Evolutionary conservation across 2,113 vertebrate genomes (phyloP), one percentile per base, ranked within the genome.

Genomic region (Bufo bufo): DNA sequence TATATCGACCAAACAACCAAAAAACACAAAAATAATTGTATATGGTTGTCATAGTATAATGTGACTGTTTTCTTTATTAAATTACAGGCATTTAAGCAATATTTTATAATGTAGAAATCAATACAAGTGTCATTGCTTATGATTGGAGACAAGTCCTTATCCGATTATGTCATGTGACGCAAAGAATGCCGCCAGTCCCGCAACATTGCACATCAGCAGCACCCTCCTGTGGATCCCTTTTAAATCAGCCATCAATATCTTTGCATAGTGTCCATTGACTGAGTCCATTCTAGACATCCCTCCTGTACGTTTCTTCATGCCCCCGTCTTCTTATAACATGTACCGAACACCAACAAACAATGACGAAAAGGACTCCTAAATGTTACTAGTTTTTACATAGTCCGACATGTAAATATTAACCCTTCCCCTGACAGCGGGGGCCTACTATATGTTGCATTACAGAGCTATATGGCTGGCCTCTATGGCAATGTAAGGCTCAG

Each of bases 21-120:
- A 65, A 3, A 58, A 6, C 79, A 33, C 1, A 59, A 33, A 43
- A 59, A 17, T n/a, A 50, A 50, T 6, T 49, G 4, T 11, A 58
- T 75, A 20, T 59, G 7, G 13, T 47, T 19, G 17, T 43, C 50
- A n/a, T 50, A 59, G 79, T 78, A 20, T 49, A 88, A 77, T 50
- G 72, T 88, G 58, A 78, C 65, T 19, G 49, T n/a, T 82, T 65
- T 78, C 49, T 88, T 88, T 88, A 88, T 88, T 88, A 88, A 84
- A 83, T 84, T 84, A 88, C 82, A 84, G 74, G 63, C 61, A 84
- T 84, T 66, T 84, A 88, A 84, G 87, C 87, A 88, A 61, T 63
- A 88, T 59, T 78, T 88, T 84, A 88, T 88, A 84, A 83, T 20
- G 78, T 88, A 88, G 84, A 84, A 78, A 78, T 84, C 75, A 88